A percentile compares a stretch with the other conserved stretches of the same genome.
phyloP scores from a whole-genome alignment of 2,888 invertebrate genomes.

The Dexiosoma caninum region DNA sequence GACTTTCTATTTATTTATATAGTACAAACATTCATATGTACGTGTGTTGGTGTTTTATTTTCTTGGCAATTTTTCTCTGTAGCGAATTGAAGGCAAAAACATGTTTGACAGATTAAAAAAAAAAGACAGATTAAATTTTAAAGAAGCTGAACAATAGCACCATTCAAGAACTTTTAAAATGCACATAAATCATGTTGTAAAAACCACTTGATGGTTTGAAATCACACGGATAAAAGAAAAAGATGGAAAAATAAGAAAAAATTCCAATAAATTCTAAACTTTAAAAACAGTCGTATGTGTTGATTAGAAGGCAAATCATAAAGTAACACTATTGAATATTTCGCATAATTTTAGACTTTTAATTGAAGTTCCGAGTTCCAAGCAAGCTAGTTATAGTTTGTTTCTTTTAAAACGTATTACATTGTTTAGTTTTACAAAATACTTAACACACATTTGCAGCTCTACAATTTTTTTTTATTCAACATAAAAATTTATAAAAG shows the following conservation, averaged over 20 bases:
- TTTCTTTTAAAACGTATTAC: not conserved
- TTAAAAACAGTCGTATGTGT: too few species aligned
- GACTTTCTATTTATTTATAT: too few species aligned
- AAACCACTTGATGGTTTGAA: conserved; percentile 26
- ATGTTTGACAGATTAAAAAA: not conserved
- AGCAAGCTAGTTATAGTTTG: not conserved
- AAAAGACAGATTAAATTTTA: not conserved
- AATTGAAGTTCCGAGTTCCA: too few species aligned
- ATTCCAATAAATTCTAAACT: too few species aligned
- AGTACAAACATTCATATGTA: too few species aligned
- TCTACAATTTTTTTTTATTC: not conserved
- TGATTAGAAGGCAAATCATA: too few species aligned
- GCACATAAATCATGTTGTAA: conserved; percentile 35
- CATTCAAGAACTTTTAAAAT: not conserved
- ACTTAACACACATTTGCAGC: conserved; percentile 47
- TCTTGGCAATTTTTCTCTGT: not conserved
- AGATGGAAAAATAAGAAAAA: not conserved
- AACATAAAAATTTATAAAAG: not conserved
- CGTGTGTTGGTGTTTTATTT: not conserved
- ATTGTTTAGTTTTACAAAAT: conserved; percentile 10
- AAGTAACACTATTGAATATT: too few species aligned
- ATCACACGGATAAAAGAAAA: not conserved
- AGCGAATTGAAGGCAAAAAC: not conserved
- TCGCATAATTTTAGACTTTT: too few species aligned
- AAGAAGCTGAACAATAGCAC: not conserved